Evolutionary conservation across 1,140 invertebrate genomes (phyloP), one percentile per base, ranked within the genome.

Genomic region (Drosophila kurseongensis): DNA sequence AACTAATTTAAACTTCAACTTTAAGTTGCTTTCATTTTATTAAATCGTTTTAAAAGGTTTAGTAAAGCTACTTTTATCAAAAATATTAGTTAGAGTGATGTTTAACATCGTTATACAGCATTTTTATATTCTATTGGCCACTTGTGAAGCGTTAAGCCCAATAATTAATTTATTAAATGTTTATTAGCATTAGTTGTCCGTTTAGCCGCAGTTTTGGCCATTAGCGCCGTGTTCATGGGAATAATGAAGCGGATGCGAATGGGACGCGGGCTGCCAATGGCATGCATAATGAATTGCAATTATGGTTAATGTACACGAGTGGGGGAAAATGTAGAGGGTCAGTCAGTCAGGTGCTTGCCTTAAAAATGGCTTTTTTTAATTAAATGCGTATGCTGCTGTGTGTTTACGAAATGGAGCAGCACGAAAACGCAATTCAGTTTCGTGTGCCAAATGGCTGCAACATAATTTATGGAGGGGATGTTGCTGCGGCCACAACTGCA

Each of bases 251-350:
- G 69, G 60, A 47, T 52, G 72, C 23, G 41, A 65, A 40, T 52
- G 58, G 23, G 51, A 14, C 29, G 38, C 58, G 50, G 10, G 5
- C 8, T 38, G 57, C 35, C 74, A 56, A 40, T 55, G 74, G 36
- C 65, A 69, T 77, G 74, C 74, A 77, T 77, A 77, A 77, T 77
- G 56, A 69, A 77, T 61, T 45, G 50, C 74, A 69, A 77, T 77
- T 77, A 77, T 77, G 56, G 75, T 77, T 69, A 69, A 77, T 76
- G 73, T 51, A 57, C 54, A 16, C 44, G 23, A 47, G 44, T n/a
- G 35, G 55, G 56, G 42, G 9, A 47, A 35, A 52, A 36, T 32
- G 23, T 6, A 27, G 52, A 32, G 60, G 18, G 35, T 29, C 40
- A 36, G 32, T 10, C 12, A 32, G 41, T 51, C 62, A 76, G 73